Evolutionary conservation across 2,888 invertebrate species (phyloP).

Genomic region (Magallana nippona): DNA sequence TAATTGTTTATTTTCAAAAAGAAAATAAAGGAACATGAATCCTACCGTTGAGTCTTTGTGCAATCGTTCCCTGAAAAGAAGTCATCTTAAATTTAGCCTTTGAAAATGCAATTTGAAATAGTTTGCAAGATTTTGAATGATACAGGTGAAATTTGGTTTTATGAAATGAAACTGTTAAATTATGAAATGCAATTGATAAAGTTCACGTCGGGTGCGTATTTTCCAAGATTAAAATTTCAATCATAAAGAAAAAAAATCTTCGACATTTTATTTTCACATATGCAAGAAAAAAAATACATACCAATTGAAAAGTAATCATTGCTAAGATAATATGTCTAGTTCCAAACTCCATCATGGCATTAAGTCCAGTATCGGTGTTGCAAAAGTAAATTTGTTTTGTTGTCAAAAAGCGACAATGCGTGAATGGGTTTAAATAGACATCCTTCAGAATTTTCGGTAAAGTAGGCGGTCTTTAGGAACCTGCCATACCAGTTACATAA

Average conservation of each 20-base stretch:
- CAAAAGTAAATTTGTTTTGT: background rate
- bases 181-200: too few relatives aligned
- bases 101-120: background rate
- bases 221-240: too few relatives aligned
- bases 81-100: background rate
- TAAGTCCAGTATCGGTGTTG: background rate
- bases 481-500: background rate
- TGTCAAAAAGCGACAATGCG: background rate
- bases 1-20: too few relatives aligned
- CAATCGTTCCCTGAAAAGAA: background rate
- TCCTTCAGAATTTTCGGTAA: background rate
- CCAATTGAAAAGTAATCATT: too few relatives aligned
- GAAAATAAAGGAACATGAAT: background rate
- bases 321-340: background rate
- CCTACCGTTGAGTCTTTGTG: background rate
- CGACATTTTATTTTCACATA: too few relatives aligned
- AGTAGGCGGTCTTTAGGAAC: slow-evolving; percentile 9
- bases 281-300: too few relatives aligned
- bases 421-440: slow-evolving; percentile 24
- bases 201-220: too few relatives aligned
- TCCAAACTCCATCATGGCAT: background rate
- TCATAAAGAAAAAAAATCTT: too few relatives aligned
- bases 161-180: too few relatives aligned
- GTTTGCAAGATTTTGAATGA: background rate
- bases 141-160: too few relatives aligned